Percentiles rank a stretch among this genome's conserved stretches.
Conservation (phyloP, 1,140 invertebrate species). For the Drosophila chauvacae region DNA sequence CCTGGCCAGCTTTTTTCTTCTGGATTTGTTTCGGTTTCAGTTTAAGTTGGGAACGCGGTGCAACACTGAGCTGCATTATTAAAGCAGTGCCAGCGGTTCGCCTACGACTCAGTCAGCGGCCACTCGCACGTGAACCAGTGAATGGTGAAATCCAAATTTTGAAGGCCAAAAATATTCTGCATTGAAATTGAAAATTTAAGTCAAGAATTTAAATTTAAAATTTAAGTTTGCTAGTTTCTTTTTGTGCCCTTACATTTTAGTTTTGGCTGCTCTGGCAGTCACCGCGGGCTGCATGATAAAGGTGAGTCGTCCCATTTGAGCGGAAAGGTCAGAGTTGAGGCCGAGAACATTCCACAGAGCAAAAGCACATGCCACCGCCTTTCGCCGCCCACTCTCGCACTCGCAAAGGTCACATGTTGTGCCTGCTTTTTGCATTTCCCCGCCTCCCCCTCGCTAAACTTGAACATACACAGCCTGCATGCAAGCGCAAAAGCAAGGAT, state of each 20-base stretch:
- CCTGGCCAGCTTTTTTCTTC: slow-evolving; percentile 9
- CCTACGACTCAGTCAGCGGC: slow-evolving; percentile 71
- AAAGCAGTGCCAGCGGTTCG: slow-evolving; percentile 66
- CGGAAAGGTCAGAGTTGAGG: slow-evolving; percentile 67
- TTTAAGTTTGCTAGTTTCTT: slow-evolving; percentile 2
- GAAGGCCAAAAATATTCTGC: not conserved
- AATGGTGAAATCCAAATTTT: slow-evolving; percentile 9
- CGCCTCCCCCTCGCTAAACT: slow-evolving; percentile 8
- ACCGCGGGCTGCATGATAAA: slow-evolving; percentile 26
- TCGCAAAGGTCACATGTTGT: slow-evolving; percentile 73
- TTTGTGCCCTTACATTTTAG: slow-evolving; percentile 1
- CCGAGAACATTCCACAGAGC: slow-evolving; percentile 41
- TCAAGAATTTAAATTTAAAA: not conserved
- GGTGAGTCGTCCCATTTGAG: slow-evolving; percentile 25
- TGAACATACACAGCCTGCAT: slow-evolving; percentile 16
- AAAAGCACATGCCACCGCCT: slow-evolving; percentile 12
- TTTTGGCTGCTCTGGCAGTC: slow-evolving; percentile 3
- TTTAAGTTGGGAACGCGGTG: slow-evolving; percentile 13
- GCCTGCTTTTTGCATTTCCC: slow-evolving; percentile 29
- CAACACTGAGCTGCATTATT: slow-evolving; percentile 51
- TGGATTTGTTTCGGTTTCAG: slow-evolving; percentile 34
- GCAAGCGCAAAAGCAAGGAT: slow-evolving; percentile 6
- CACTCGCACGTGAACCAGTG: slow-evolving; percentile 69
- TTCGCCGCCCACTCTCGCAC: not conserved
- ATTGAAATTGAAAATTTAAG: not conserved